phyloP scores from a whole-genome alignment of 2,888 invertebrate genomes.

The Fragum sueziense region DNA sequence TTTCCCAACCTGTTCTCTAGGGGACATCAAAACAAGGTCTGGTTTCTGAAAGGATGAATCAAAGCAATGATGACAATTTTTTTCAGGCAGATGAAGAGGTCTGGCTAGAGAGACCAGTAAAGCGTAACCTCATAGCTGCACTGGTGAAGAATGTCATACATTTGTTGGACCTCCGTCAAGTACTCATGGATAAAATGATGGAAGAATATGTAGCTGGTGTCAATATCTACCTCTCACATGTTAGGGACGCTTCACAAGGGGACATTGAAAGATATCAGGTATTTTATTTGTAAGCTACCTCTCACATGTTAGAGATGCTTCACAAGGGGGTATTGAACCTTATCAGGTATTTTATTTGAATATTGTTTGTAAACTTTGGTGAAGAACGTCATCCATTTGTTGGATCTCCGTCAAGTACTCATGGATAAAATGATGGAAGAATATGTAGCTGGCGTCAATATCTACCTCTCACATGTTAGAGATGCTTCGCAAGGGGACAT shows the following conservation, averaged over 20 bases:
- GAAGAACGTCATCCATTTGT: slow-evolving; percentile 50
- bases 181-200: slow-evolving; percentile 75
- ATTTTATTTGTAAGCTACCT: slow-evolving; percentile 66
- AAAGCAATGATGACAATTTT: too few species aligned
- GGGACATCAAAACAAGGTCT: too few species aligned
- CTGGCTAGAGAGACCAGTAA: slow-evolving; percentile 72
- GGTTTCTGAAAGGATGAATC: too few species aligned
- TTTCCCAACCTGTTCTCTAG: too few species aligned
- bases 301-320: slow-evolving; percentile 69
- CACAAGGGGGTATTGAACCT: slow-evolving; percentile 57
- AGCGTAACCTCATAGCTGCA: slow-evolving; percentile 64
- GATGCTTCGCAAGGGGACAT: neutral
- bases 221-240: slow-evolving; percentile 74
- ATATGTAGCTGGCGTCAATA: slow-evolving; percentile 71
- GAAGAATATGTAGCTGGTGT: slow-evolving; percentile 76
- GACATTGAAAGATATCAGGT: slow-evolving; percentile 64
- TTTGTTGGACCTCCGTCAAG: slow-evolving; percentile 69
- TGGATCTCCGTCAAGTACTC: slow-evolving; percentile 68
- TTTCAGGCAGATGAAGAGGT: slow-evolving; percentile 71
- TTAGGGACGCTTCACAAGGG: slow-evolving; percentile 69
- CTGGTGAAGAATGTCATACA: slow-evolving; percentile 72
- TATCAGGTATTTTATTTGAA: slow-evolving; percentile 54
- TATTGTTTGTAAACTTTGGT: slow-evolving; percentile 27
- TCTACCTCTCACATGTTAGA: neutral
- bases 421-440: slow-evolving; percentile 76